Conservation (phyloP, 2,888 invertebrate genomes). For the Salticus scenicus region DNA sequence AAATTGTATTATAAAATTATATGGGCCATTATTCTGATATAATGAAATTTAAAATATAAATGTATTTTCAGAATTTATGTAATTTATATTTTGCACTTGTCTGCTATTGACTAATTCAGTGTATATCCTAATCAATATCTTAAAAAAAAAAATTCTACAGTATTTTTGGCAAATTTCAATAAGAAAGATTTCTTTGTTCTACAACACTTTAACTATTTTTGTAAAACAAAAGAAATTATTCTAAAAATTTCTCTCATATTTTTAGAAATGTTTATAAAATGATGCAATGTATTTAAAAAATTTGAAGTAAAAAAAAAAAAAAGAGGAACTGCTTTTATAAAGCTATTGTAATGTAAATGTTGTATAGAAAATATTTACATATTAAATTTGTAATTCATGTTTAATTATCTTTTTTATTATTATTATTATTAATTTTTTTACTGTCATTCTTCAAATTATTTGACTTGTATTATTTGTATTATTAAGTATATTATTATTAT, state of each 20-base stretch:
- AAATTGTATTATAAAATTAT: slow-evolving; percentile 1
- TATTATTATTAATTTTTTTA: no score
- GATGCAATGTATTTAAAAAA: neutral
- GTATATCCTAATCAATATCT: neutral
- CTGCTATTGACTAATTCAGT: neutral
- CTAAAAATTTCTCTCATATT: neutral
- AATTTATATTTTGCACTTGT: neutral
- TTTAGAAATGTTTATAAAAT: slow-evolving; percentile 5
- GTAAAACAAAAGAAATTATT: neutral
- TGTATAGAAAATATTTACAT: no score
- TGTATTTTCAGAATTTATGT: slow-evolving; percentile 2
- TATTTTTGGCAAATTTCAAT: neutral
- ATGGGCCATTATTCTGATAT: neutral
- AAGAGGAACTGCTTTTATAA: neutral
- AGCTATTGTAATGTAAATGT: neutral
- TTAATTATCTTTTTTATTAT: no score
- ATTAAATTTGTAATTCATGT: no score
- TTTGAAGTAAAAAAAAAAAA: no score
- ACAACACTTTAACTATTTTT: neutral
- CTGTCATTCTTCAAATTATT: no score
- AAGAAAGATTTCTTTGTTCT: neutral
- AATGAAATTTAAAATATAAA: neutral
- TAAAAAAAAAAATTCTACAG: no score
- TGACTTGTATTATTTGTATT: no score
- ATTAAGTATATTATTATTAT: no score